Evolutionary conservation across 2,113 vertebrate species (phyloP).

Genomic region (Diadophis punctatus): DNA sequence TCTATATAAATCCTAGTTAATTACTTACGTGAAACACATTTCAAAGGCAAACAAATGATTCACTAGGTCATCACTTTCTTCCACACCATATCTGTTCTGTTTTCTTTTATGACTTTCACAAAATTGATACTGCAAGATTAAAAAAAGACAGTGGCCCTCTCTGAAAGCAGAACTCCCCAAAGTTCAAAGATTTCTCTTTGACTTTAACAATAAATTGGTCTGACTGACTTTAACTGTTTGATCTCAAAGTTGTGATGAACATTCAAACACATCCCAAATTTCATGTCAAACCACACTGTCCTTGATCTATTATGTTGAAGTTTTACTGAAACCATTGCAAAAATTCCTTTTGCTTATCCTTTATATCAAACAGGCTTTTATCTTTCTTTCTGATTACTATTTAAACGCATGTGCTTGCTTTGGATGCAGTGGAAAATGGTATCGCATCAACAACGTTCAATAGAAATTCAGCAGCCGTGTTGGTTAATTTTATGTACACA

Average conservation of each 20-base stretch:
- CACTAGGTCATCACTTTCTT: neutral
- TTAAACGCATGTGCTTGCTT: neutral
- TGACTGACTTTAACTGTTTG: neutral
- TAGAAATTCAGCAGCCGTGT: neutral
- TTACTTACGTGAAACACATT: rapidly evolving
- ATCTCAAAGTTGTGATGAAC: neutral
- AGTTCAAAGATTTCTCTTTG: neutral
- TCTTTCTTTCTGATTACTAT: neutral
- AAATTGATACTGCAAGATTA: neutral
- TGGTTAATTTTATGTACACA: neutral
- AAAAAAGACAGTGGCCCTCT: rapidly evolving
- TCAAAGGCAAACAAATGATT: neutral
- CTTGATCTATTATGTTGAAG: neutral
- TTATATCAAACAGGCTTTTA: neutral
- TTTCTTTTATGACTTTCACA: neutral
- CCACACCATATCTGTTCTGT: neutral
- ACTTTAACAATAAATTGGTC: neutral
- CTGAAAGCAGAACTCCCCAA: neutral
- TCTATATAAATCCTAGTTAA: rapidly evolving
- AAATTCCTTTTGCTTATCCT: neutral
- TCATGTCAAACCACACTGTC: neutral
- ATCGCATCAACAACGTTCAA: neutral
- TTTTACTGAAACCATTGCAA: neutral
- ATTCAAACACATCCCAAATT: neutral
- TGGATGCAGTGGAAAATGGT: neutral